Evolutionary conservation across 2,113 vertebrate genomes (phyloP), one percentile per base, ranked within the genome.

Genomic region (Semnornis frantzii): DNA sequence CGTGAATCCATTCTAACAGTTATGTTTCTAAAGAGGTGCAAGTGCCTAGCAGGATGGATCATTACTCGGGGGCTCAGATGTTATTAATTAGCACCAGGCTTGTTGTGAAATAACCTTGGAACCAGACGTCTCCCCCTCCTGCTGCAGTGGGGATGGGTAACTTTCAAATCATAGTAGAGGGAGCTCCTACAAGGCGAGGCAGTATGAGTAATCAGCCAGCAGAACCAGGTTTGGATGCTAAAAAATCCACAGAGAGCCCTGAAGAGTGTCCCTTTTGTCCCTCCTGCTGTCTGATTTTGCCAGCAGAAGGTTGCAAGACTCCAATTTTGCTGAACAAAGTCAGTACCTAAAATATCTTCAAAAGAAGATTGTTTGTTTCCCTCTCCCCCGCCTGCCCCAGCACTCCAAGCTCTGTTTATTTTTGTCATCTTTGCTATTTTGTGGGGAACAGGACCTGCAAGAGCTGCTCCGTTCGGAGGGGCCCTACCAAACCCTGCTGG

Each of bases 11-110:
- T 95, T 93, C 69, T 94, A 91, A 57, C 15, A 91, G 63, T 80
- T 96, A 71, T 94, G 64, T 95, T 97, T 97, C 95, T 91, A 96
- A 97, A 96, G 79, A 96, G 86, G 95, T 94, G 92, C 80, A 92
- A 93, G 87, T 89, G 91, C 83, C 92, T 95, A 85, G 80, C 76
- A 92, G 93, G 72, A 91, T 82, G 55, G 74, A 88, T 94, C 92
- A 30, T 95, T 96, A 95, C 96, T 93, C 95, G 37, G 87, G 73
- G 75, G 50, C 91, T 94, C 95, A 97, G 96, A 96, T 95, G 82
- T 95, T 88, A 90, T 83, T 97, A 95, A 96, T 96, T 96, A 93
- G 89, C 95, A 95, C 91, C 55, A 94, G 76, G 59, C 94, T 91
- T 88, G 50, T 87, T 90, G 96, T 94, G 93, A 97, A 94, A 94